Evolutionary conservation across 2,888 invertebrate genomes (phyloP).

Genomic region (Ernsta delagoae): DNA sequence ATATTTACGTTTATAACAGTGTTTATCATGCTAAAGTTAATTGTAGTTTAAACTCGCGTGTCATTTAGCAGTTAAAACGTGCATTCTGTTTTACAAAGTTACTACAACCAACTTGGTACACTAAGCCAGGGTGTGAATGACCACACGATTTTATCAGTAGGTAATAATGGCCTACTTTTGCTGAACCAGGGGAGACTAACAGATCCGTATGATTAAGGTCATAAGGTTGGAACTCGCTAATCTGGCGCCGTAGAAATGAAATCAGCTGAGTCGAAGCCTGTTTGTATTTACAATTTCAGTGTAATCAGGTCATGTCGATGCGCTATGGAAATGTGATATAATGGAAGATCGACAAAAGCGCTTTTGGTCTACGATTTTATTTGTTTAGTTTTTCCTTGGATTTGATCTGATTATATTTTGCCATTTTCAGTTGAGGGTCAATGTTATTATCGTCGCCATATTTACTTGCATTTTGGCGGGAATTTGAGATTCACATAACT

Average conservation of each 20-base stretch:
- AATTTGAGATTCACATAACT: no score
- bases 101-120: conserved; percentile 16
- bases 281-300: conserved; percentile 9
- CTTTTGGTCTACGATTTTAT: neutral
- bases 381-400: no score
- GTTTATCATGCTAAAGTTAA: neutral
- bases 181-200: neutral
- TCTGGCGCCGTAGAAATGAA: neutral
- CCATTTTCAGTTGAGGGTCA: no score
- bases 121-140: conserved; percentile 32
- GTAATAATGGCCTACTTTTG: conserved; percentile 10
- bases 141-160: conserved; percentile 30
- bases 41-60: conserved; percentile 15
- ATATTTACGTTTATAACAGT: neutral
- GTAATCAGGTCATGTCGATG: conserved; percentile 14
- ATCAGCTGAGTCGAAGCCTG: neutral
- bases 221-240: neutral
- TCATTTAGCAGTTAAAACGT: conserved; percentile 10
- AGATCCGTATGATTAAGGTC: neutral
- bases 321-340: conserved; percentile 13
- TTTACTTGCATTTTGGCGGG: no score
- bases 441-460: no score
- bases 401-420: no score
- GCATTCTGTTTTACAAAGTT: conserved; percentile 24
- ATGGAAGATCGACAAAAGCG: neutral